Conservation (phyloP, 2,888 invertebrate genomes). For the Meganola albula region DNA sequence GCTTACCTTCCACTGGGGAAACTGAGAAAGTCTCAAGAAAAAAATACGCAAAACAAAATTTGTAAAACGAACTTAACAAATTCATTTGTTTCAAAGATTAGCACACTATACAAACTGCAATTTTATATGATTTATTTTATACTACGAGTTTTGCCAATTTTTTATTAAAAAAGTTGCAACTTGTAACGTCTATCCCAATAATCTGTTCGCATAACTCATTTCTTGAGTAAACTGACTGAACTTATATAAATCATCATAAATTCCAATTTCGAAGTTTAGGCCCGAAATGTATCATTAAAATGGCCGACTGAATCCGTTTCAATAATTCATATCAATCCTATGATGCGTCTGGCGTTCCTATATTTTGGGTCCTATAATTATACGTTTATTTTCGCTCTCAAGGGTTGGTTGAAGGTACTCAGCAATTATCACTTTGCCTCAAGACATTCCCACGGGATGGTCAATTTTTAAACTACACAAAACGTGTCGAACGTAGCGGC, state of each 20-base stretch:
- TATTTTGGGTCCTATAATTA: constrained; percentile 59
- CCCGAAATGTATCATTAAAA: constrained; percentile 48
- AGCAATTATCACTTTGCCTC: constrained; percentile 68
- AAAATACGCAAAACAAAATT: no score
- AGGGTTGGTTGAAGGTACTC: constrained; percentile 50
- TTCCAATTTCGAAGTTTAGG: constrained; percentile 31
- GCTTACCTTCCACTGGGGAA: no score
- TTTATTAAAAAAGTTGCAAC: background rate
- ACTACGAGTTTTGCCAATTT: background rate
- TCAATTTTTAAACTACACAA: constrained; percentile 57
- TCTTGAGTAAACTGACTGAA: constrained; percentile 19
- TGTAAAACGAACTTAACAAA: background rate
- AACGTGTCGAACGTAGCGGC: constrained; percentile 33
- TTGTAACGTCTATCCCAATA: background rate
- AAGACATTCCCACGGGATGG: constrained; percentile 67
- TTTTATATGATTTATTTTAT: background rate
- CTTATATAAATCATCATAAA: constrained; percentile 36
- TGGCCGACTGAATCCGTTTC: constrained; percentile 44
- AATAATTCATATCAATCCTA: constrained; percentile 49
- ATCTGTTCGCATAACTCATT: constrained; percentile 12
- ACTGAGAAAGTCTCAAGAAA: no score
- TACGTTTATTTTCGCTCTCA: constrained; percentile 48
- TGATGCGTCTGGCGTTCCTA: constrained; percentile 34
- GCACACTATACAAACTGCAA: background rate
- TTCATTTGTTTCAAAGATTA: background rate